Conservation (phyloP, 2,888 invertebrate species). For the Apomyelois bistriatella region DNA sequence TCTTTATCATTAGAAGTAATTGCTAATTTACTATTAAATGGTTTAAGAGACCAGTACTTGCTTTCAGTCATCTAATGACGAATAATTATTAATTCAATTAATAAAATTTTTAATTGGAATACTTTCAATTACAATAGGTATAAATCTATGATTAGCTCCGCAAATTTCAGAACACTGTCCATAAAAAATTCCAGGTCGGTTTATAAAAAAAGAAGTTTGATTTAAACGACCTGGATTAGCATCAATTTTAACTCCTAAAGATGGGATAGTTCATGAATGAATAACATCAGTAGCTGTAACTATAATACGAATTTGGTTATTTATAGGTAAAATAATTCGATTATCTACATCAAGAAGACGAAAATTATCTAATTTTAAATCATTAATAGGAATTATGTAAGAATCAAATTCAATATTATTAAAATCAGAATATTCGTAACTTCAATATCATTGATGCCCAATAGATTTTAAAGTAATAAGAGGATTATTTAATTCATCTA, state of each 20-base stretch:
- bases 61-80: constrained; percentile 84
- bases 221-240: constrained; percentile 83
- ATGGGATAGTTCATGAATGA: constrained; percentile 83
- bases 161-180: constrained; percentile 92
- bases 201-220: constrained; percentile 81
- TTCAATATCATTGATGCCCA: constrained; percentile 84
- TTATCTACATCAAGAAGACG: constrained; percentile 84
- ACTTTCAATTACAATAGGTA: constrained; percentile 85
- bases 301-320: constrained; percentile 82
- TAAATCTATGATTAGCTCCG: constrained; percentile 89
- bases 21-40: constrained; percentile 82
- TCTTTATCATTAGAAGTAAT: constrained; percentile 82
- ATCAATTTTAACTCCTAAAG: constrained; percentile 83
- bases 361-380: constrained; percentile 60
- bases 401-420: constrained; percentile 81
- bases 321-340: constrained; percentile 78
- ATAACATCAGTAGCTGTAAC: constrained; percentile 82
- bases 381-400: constrained; percentile 74
- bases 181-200: constrained; percentile 83
- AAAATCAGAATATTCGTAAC: constrained; percentile 84
- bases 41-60: constrained; percentile 86
- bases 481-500: constrained; percentile 74
- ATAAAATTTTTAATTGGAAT: constrained; percentile 75
- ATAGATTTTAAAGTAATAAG: constrained; percentile 81
- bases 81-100: constrained; percentile 78